Conservation (phyloP, 2,888 invertebrate genomes). For the Dasypolia templi region DNA sequence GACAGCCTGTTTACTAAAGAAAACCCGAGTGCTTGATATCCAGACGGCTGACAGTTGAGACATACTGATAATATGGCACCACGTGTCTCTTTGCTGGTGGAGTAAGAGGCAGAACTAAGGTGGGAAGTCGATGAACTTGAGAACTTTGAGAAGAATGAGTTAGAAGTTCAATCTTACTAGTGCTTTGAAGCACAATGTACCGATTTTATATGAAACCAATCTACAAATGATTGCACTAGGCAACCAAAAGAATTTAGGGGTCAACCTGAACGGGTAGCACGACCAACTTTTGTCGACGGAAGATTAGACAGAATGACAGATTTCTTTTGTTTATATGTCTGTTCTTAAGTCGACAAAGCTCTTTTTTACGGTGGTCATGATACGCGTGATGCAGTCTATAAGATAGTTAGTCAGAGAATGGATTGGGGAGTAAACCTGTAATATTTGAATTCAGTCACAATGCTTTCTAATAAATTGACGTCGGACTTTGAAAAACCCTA, state of each 20-base stretch:
- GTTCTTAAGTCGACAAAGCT: too few species aligned
- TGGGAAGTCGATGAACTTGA: conserved; percentile 22
- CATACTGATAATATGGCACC: conserved; percentile 21
- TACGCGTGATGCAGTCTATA: background rate
- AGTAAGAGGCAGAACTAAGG: conserved; percentile 13
- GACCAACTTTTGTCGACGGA: too few species aligned
- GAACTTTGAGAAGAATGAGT: background rate
- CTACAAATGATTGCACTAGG: background rate
- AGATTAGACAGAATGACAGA: too few species aligned
- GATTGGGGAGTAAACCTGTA: background rate
- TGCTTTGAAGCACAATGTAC: too few species aligned
- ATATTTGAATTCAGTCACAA: background rate
- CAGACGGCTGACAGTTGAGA: conserved; percentile 29
- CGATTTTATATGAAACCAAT: too few species aligned
- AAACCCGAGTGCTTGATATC: conserved; percentile 51
- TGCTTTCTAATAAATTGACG: conserved; percentile 30
- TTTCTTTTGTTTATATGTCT: too few species aligned
- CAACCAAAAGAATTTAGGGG: background rate
- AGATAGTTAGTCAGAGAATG: conserved; percentile 1
- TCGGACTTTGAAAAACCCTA: conserved; percentile 37
- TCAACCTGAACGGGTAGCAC: too few species aligned
- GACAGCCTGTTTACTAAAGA: conserved; percentile 71
- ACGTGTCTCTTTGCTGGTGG: conserved; percentile 18
- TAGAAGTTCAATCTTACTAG: background rate
- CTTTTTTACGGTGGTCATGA: too few species aligned